phyloP scores from a whole-genome alignment of 2,888 invertebrate species.

The Dynastes grantii region DNA sequence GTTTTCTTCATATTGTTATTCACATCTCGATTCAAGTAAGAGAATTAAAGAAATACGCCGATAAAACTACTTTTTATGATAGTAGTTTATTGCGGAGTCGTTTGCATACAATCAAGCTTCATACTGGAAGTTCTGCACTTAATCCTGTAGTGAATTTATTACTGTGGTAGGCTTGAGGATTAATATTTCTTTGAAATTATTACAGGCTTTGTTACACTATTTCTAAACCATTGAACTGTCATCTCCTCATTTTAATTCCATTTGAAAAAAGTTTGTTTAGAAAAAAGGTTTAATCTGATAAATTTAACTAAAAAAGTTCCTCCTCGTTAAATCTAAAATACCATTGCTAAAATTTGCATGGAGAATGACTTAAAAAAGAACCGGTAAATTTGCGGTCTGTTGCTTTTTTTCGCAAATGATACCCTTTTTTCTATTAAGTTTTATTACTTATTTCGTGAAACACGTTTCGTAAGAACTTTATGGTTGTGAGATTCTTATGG shows the following conservation, averaged over 20 bases:
- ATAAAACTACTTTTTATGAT: conserved; percentile 6
- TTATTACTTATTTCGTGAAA: background rate
- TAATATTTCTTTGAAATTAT: too few relatives aligned
- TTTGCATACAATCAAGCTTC: background rate
- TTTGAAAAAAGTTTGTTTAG: too few relatives aligned
- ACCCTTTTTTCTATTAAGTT: background rate
- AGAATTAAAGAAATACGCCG: background rate
- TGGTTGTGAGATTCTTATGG: background rate
- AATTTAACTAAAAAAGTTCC: too few relatives aligned
- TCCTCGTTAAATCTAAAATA: too few relatives aligned
- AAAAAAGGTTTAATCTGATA: too few relatives aligned
- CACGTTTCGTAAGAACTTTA: background rate
- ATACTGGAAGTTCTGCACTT: too few relatives aligned
- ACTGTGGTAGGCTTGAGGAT: too few relatives aligned
- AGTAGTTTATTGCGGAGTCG: background rate
- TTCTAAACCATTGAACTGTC: too few relatives aligned
- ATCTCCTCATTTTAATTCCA: too few relatives aligned
- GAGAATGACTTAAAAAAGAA: background rate
- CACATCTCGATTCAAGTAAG: background rate
- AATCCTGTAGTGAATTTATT: too few relatives aligned
- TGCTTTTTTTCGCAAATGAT: background rate
- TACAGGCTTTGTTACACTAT: too few relatives aligned
- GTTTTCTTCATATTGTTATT: background rate
- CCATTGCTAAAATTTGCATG: background rate
- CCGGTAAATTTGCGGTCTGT: background rate